phyloP scores from a whole-genome alignment of 2,797 vertebrate genomes.

The Pantherophis alleghaniensis region DNA sequence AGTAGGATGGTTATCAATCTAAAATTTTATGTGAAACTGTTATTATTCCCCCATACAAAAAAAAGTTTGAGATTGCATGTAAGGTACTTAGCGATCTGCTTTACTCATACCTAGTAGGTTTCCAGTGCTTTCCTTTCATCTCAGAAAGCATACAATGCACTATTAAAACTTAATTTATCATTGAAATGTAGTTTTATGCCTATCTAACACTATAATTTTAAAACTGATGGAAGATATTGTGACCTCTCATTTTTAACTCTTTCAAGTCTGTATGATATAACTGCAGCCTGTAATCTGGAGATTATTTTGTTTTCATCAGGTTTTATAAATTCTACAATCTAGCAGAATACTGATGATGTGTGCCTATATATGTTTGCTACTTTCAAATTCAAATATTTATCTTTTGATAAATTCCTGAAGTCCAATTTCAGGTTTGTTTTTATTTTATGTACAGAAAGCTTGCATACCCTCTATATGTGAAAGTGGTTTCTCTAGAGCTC shows the following conservation, averaged over 20 bases:
- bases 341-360: slow-evolving; percentile 47
- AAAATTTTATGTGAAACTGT: background rate
- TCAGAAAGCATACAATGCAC: background rate
- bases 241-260: slow-evolving; percentile 1
- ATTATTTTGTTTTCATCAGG: slow-evolving; percentile 43
- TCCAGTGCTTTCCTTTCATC: background rate
- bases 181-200: background rate
- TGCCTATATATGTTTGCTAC: slow-evolving; percentile 53
- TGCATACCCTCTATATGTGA: slow-evolving; percentile 71
- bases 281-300: slow-evolving; percentile 36
- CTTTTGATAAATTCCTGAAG: slow-evolving; percentile 39
- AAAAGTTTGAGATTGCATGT: background rate
- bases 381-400: slow-evolving; percentile 19
- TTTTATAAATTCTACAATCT: slow-evolving; percentile 32
- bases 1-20: background rate
- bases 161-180: background rate
- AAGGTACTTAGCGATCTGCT: background rate
- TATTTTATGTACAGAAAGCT: slow-evolving; percentile 42
- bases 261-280: slow-evolving; percentile 31
- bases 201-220: slow-evolving; percentile 12
- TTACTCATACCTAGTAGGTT: background rate
- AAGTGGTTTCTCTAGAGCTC: slow-evolving; percentile 50
- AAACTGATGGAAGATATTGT: background rate
- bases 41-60: background rate
- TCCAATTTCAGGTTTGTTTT: slow-evolving; percentile 46